These are phyloP conservation scores for Agrypnia vestita DNA, from an alignment of 1,140 invertebrate genomes.

Conservation along the genomic window DNA sequence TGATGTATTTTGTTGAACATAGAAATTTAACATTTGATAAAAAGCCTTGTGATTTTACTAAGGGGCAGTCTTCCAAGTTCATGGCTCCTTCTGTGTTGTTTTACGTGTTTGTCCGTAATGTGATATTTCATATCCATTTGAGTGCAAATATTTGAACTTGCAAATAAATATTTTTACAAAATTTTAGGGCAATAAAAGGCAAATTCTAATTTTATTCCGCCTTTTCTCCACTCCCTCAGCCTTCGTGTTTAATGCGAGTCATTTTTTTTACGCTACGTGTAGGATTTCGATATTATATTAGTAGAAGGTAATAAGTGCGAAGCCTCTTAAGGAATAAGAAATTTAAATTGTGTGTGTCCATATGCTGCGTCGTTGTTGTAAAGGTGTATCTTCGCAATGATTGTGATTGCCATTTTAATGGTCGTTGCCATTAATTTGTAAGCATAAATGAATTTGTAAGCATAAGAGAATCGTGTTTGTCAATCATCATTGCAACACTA, in stretches of 20 bases:
- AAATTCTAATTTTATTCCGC: slow-evolving; percentile 15
- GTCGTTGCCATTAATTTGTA: slow-evolving; percentile 52
- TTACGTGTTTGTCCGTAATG: slow-evolving; percentile 47
- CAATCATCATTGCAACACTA: neutral
- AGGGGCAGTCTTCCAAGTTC: slow-evolving; percentile 61
- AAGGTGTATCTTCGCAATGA: slow-evolving; percentile 53
- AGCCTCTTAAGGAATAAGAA: slow-evolving; percentile 44
- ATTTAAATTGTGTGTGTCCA: slow-evolving; percentile 67
- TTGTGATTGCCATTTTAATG: slow-evolving; percentile 28
- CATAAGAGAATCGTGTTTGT: slow-evolving; percentile 25
- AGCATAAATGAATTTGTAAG: slow-evolving; percentile 45
- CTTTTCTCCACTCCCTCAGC: slow-evolving; percentile 37
- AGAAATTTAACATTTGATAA: slow-evolving; percentile 54
- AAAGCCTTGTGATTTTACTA: slow-evolving; percentile 54
- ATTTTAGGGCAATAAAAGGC: slow-evolving; percentile 34
- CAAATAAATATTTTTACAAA: slow-evolving; percentile 36
- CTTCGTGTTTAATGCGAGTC: slow-evolving; percentile 33
- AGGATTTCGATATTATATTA: slow-evolving; percentile 54
- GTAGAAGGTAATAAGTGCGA: slow-evolving; percentile 45
- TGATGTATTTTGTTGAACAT: slow-evolving; percentile 57
- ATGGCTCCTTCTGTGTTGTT: slow-evolving; percentile 64
- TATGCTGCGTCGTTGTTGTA: slow-evolving; percentile 68
- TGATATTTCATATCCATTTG: slow-evolving; percentile 49
- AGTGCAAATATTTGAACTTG: slow-evolving; percentile 38
- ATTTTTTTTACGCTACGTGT: slow-evolving; percentile 43